Base-by-base conservation (phyloP, 1,140 invertebrate genomes). In the Diabrotica undecimpunctata region DNA sequence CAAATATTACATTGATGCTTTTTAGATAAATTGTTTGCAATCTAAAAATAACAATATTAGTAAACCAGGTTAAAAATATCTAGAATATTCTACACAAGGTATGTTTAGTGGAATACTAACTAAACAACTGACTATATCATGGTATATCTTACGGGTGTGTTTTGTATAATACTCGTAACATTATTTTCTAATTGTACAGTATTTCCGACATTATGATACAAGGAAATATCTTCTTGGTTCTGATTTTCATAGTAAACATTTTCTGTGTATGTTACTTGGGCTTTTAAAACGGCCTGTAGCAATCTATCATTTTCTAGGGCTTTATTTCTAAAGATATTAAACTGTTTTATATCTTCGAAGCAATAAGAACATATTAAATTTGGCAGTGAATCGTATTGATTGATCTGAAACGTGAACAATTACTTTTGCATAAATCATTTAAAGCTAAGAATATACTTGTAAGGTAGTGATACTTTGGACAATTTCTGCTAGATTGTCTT, bases 1-100 rank as follows among this genome's bases (percentile, higher is more conserved):
- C 66, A 68, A 38, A 61, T 54, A 38, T 58, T 53, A 52, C 66
- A 68, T 9, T 46, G 41, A 46, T 46, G 3, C 4, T 4, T 25
- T 25, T 25, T 25, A 4, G 25, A 25, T 25, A 25, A 25, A 25
- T 25, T 25, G 25, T 25, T 25, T 25, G 25, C 1, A 2, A 25
- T 4, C 25, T 25, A 25, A 25, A 25, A 25, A 25, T 25, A 25
- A 2, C 25, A 25, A 25, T 25, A 25, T 25, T 25, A 25, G 25
- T 25, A 25, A 25, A 4, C 25, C 25, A 25, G 1, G 1, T 25
- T 25, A 25, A 25, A 25, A 25, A 25, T n/a, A n/a, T n/a, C n/a
- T n/a, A n/a, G n/a, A n/a, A n/a, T 25, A 25, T 25, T 25, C 25
- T 2, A 25, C 4, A 25, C 4, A 25, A 25, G 25, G 4, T 2